Percentiles rank a stretch among this genome's conserved stretches.
Evolutionary conservation across 1,140 invertebrate species (phyloP).

Genomic region (Psix sp.): DNA sequence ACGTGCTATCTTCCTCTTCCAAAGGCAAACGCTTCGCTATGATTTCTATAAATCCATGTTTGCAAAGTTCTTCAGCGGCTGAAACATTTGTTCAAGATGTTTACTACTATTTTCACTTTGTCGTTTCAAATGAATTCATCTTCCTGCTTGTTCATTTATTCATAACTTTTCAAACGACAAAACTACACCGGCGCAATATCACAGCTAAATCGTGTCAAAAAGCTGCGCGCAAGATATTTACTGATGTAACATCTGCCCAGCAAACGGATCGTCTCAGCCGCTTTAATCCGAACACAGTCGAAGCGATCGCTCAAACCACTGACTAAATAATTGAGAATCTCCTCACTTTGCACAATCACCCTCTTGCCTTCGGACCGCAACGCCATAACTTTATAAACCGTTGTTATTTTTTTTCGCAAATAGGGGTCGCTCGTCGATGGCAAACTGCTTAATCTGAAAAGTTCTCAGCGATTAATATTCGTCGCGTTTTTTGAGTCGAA

Average conservation of each 20-base stretch:
- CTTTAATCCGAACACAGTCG: slow-evolving; percentile 46
- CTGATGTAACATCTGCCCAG: slow-evolving; percentile 42
- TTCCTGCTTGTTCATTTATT: no score
- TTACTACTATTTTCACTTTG: no score
- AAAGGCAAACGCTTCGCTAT: slow-evolving; percentile 31
- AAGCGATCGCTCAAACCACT: slow-evolving; percentile 51
- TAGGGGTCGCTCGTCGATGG: slow-evolving; percentile 58
- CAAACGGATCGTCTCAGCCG: slow-evolving; percentile 48
- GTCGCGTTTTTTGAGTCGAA: no score
- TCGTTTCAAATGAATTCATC: no score
- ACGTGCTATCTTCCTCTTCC: slow-evolving; percentile 40
- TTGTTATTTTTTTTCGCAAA: slow-evolving; percentile 56
- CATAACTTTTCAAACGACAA: no score
- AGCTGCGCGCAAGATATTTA: slow-evolving; percentile 13
- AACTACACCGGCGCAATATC: no score
- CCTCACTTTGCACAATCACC: slow-evolving; percentile 49
- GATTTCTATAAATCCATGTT: slow-evolving; percentile 39
- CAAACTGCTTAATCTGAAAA: slow-evolving; percentile 49
- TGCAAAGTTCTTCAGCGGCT: slow-evolving; percentile 51
- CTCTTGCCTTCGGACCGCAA: slow-evolving; percentile 51
- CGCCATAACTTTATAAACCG: slow-evolving; percentile 52
- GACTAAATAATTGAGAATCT: slow-evolving; percentile 44
- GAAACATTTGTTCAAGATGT: not conserved
- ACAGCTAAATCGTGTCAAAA: slow-evolving; percentile 1
- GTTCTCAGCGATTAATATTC: slow-evolving; percentile 9